Evolutionary conservation across 2,797 vertebrate genomes (phyloP).

Genomic region (Etheostoma perlongum): DNA sequence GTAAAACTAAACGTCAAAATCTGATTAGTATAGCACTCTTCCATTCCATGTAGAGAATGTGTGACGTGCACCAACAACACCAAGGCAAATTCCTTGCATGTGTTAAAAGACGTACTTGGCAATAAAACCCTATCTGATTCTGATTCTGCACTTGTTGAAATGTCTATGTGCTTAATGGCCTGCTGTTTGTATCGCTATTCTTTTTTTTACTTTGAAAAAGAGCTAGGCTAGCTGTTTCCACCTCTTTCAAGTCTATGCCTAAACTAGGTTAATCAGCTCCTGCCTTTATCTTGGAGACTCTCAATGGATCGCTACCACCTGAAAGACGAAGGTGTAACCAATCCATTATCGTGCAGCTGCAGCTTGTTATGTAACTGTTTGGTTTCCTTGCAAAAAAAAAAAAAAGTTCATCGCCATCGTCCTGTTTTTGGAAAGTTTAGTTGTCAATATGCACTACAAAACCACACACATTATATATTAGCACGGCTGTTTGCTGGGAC

Average conservation of each 20-base stretch:
- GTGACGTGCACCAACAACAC: too few species aligned
- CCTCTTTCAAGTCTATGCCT: background rate
- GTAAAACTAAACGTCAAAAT: background rate
- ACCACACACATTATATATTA: background rate
- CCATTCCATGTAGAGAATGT: too few species aligned
- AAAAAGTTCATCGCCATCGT: too few species aligned
- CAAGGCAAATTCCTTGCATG: too few species aligned
- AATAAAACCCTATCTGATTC: too few species aligned
- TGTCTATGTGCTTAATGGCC: background rate
- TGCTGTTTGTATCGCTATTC: background rate
- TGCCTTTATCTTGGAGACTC: too few species aligned
- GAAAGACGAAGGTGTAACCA: background rate
- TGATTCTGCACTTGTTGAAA: background rate
- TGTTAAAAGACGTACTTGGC: too few species aligned
- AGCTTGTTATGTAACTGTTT: background rate
- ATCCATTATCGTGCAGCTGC: background rate
- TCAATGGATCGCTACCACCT: background rate
- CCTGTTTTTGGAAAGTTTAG: rapidly evolving
- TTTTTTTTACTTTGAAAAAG: background rate
- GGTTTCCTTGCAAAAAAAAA: background rate
- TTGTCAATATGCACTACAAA: background rate
- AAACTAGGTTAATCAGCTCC: background rate
- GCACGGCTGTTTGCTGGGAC: background rate
- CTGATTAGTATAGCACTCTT: background rate
- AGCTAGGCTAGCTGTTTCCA: background rate